Evolutionary conservation across 2,113 vertebrate genomes (phyloP).

Genomic region (Acanthochromis polyacanthus): DNA sequence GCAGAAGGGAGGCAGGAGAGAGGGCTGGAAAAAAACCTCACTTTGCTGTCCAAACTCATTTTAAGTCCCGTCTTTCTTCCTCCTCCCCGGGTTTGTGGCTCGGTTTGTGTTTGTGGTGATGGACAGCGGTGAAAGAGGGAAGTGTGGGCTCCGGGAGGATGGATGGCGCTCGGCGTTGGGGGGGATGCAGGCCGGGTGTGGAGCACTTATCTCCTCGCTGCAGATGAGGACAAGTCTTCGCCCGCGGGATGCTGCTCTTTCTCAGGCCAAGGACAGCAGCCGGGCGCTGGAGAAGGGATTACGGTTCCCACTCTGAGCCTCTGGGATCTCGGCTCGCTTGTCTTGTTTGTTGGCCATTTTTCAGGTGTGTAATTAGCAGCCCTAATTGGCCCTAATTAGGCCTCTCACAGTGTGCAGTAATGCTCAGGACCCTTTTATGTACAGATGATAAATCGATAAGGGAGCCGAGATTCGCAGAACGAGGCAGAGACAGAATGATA

Average conservation of each 20-base stretch:
- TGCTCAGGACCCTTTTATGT: constrained; percentile 21
- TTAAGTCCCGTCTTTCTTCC: constrained; percentile 48
- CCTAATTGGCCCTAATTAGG: constrained; percentile 66
- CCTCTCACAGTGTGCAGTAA: constrained; percentile 20
- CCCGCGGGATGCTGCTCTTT: constrained; percentile 69
- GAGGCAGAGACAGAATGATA: constrained; percentile 1
- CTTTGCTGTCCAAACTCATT: constrained; percentile 65
- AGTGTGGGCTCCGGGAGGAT: constrained; percentile 22
- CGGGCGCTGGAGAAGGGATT: constrained; percentile 60
- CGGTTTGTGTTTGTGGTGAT: constrained; percentile 26
- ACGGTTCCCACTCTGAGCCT: constrained; percentile 43
- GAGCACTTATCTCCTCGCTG: constrained; percentile 70
- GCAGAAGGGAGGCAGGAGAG: constrained; percentile 14
- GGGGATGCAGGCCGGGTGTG: constrained; percentile 59
- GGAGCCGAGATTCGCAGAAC: constrained; percentile 17
- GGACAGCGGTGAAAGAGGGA: constrained; percentile 25
- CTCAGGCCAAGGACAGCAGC: constrained; percentile 64
- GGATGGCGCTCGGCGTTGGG: constrained; percentile 22
- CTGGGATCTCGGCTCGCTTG: constrained; percentile 10
- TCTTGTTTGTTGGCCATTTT: constrained; percentile 59
- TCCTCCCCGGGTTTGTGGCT: constrained; percentile 21
- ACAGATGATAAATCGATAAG: constrained; percentile 38
- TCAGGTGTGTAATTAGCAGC: constrained; percentile 63
- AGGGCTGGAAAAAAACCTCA: constrained; percentile 22
- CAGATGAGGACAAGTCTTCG: constrained; percentile 69